Evolutionary conservation across 2,113 vertebrate species (phyloP), one percentile per base, ranked within the genome.

Genomic region (Rafetus swinhoei): DNA sequence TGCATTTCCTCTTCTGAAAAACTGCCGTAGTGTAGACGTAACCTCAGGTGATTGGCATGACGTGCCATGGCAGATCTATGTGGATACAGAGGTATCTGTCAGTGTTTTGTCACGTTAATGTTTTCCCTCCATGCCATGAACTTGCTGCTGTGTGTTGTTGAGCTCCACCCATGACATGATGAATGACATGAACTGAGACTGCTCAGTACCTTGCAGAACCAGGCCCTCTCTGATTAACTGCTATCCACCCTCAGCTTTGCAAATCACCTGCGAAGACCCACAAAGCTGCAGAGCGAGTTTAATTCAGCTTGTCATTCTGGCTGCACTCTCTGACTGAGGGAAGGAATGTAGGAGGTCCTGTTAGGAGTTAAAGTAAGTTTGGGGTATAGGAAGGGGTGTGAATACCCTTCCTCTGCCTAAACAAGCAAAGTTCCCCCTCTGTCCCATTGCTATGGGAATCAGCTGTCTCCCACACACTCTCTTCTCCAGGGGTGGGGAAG

Each of bases 191-290:
- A 69, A 35, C 21, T 72, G 18, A 11, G 65, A 4, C 32, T 72
- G n/a, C 65, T 60, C 0, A 1, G 57, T 45, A 35, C n/a, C 59
- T n/a, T 14, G 55, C 24, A n/a, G 60, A 59, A 7, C 29, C 80
- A 6, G 74, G 72, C 39, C 50, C 39, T 15, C 24, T 72, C 62
- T 19, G 65, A 72, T 35, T 1, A 24, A 62, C 29, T 9, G n/a
- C 54, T 35, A 8, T 62, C 39, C 53, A 29, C 6, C 3, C 52
- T 57, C 19, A 21, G 32, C 65, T 72, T 72, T 72, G n/a, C 18
- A 7, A 54, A 60, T 25, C 18, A 4, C 0, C 0, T 0, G 1
- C 69, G 35, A 35, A 56, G 55, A 60, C 45, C 4, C n/a, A 10
- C n/a, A 0, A 1, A 82, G 27, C 9, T 24, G 60, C 52, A 76